A percentile compares a stretch with the other conserved stretches of the same genome.
Conservation (phyloP, 2,113 vertebrate genomes). For the Rhea americana region DNA sequence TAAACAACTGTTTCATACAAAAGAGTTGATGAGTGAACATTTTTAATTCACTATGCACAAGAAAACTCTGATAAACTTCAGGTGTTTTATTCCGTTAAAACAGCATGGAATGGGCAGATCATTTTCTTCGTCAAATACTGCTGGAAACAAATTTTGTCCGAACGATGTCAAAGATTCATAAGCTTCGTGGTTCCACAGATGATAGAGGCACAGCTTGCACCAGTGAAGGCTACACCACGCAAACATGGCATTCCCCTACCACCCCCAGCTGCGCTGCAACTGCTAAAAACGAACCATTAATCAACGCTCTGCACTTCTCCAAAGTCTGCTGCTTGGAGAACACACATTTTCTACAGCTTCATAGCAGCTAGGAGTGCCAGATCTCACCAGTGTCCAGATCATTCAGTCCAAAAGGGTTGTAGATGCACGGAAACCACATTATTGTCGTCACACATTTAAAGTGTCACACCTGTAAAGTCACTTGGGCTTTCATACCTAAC, state of each 20-base stretch:
- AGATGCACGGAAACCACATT: background rate
- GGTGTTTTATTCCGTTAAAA: background rate
- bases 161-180: background rate
- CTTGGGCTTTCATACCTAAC: background rate
- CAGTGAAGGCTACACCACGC: background rate
- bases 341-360: background rate
- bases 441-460: background rate
- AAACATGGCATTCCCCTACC: too few species aligned
- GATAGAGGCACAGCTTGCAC: background rate
- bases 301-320: background rate
- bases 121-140: background rate
- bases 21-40: background rate
- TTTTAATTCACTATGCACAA: background rate
- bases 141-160: background rate
- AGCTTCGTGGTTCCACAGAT: background rate
- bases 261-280: too few species aligned
- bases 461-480: background rate
- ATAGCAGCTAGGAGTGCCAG: background rate
- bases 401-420: background rate
- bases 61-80: background rate
- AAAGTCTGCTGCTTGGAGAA: background rate
- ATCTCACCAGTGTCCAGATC: background rate
- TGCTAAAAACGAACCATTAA: background rate
- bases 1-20: background rate
- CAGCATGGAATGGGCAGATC: background rate